Conservation (phyloP, 2,113 vertebrate genomes). For the rabbit (Oryctolagus cuniculus) region mOryCun1.1 NC_091447.1:33702501-33703000, state of each 20-base stretch:
- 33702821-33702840: not conserved
- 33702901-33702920: not conserved
- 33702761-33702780: not conserved
- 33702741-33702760: slow-evolving; percentile 25
- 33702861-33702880: not conserved
- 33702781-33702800: not conserved
- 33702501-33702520: too few relatives aligned
- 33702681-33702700: too few relatives aligned
- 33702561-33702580: too few relatives aligned
- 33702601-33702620: too few relatives aligned
- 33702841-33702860: not conserved
- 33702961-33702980: not conserved
- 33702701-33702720: not conserved
- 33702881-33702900: not conserved
- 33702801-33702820: not conserved
- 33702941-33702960: not conserved
- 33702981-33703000: not conserved
- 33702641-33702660: too few relatives aligned
- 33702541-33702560: too few relatives aligned
- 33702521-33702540: too few relatives aligned
- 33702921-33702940: not conserved
- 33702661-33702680: too few relatives aligned
- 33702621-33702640: too few relatives aligned
- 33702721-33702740: not conserved
- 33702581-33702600: too few relatives aligned